Evolutionary conservation across 2,113 vertebrate species (phyloP).

Genomic region (Carassius carassius): DNA sequence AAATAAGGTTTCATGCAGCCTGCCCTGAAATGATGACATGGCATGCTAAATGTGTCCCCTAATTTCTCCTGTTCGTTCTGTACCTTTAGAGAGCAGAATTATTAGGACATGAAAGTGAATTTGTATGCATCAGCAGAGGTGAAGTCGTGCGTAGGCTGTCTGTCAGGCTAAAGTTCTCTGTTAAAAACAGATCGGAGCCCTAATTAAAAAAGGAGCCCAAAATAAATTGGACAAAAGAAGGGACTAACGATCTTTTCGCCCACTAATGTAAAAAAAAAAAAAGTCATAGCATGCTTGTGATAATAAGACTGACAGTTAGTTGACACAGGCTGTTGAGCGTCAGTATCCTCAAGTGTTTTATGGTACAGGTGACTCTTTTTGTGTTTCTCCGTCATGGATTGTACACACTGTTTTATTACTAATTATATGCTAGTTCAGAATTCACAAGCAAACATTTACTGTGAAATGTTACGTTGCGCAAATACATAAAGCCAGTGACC

Average conservation of each 20-base stretch:
- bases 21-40: neutral
- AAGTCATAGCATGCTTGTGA: neutral
- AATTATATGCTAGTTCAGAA: neutral
- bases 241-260: neutral
- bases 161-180: conserved; percentile 15
- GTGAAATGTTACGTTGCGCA: neutral
- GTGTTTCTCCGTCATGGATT: neutral
- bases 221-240: conserved; percentile 24
- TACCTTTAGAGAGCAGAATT: conserved; percentile 44
- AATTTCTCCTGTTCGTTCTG: conserved; percentile 1
- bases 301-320: neutral
- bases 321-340: neutral
- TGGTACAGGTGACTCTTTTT: neutral
- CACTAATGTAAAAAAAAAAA: neutral
- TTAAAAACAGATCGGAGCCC: conserved; percentile 26
- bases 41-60: neutral
- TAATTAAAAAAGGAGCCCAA: conserved; percentile 36
- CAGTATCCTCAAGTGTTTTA: neutral
- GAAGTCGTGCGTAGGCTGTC: conserved; percentile 35
- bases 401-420: neutral
- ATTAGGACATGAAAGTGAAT: conserved; percentile 57
- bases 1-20: neutral
- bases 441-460: conserved; percentile 6
- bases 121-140: conserved; percentile 51
- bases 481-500: neutral